Conservation (phyloP, 2,888 invertebrate species). For the Corbicula japonica region DNA sequence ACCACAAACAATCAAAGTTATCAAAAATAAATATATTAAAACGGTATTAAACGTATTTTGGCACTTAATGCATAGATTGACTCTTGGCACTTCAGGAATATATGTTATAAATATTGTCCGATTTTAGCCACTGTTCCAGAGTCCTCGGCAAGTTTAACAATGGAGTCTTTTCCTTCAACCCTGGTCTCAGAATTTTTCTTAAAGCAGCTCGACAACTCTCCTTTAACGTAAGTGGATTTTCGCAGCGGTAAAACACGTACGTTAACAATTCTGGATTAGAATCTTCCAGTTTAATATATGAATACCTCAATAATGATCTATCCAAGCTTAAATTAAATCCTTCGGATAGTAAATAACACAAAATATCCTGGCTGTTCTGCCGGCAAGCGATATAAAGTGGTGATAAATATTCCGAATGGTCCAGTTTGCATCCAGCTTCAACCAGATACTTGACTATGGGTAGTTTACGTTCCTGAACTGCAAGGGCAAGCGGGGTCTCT, state of each 20-base stretch:
- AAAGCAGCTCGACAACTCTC: constrained; percentile 63
- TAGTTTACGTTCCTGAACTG: constrained; percentile 71
- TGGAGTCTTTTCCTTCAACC: constrained; percentile 33
- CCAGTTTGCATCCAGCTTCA: constrained; percentile 64
- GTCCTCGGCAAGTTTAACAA: constrained; percentile 63
- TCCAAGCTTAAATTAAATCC: constrained; percentile 69
- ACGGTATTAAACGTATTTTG: no score
- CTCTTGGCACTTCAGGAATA: no score
- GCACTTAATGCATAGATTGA: no score
- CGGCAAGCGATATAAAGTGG: constrained; percentile 70
- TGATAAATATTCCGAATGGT: constrained; percentile 67
- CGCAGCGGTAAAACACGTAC: constrained; percentile 61
- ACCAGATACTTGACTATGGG: constrained; percentile 64
- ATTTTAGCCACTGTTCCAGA: constrained; percentile 61
- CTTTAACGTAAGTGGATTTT: constrained; percentile 68
- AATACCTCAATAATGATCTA: constrained; percentile 55
- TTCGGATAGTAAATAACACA: constrained; percentile 72
- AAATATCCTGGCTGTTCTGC: constrained; percentile 64
- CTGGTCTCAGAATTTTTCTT: constrained; percentile 51
- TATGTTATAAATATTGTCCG: constrained; percentile 65
- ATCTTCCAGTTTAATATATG: constrained; percentile 67
- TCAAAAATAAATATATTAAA: no score
- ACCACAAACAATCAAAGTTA: no score
- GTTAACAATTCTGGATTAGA: constrained; percentile 66
- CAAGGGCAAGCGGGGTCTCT: constrained; percentile 74